phyloP scores from a whole-genome alignment of 2,888 invertebrate genomes.

The Chaitophorus viminalis region DNA sequence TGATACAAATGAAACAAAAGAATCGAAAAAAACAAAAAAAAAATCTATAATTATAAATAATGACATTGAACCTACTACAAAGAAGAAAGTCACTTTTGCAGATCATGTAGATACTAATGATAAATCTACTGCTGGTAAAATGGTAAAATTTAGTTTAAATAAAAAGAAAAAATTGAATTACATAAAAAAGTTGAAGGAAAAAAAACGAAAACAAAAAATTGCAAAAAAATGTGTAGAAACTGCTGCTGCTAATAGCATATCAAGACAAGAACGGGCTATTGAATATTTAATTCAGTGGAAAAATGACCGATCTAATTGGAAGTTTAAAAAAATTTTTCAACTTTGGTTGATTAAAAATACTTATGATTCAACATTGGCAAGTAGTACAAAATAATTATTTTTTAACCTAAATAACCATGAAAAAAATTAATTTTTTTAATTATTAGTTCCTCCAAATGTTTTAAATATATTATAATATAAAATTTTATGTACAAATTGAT shows the following conservation, averaged over 20 bases:
- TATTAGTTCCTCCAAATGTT: too few species aligned
- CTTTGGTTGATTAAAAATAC: slow-evolving; percentile 80
- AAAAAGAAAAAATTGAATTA: slow-evolving; percentile 49
- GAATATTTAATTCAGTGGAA: slow-evolving; percentile 73
- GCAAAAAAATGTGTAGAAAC: slow-evolving; percentile 49
- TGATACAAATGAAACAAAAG: neutral
- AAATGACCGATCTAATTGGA: slow-evolving; percentile 77
- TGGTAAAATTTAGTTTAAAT: slow-evolving; percentile 43
- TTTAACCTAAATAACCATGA: too few species aligned
- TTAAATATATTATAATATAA: too few species aligned
- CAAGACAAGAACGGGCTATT: slow-evolving; percentile 50
- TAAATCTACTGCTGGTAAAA: slow-evolving; percentile 34
- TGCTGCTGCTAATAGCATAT: neutral
- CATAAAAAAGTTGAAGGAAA: slow-evolving; percentile 43
- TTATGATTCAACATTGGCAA: slow-evolving; percentile 69
- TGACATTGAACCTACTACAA: neutral
- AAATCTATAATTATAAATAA: neutral
- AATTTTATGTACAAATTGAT: too few species aligned
- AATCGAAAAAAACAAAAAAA: neutral
- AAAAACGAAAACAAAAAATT: slow-evolving; percentile 52
- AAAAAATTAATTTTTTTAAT: too few species aligned
- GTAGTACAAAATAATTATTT: neutral
- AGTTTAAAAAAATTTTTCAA: slow-evolving; percentile 82
- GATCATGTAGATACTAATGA: slow-evolving; percentile 14
- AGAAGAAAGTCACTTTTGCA: slow-evolving; percentile 31